Base-by-base conservation (phyloP, 2,888 invertebrate genomes). In the Tinea trinotella region DNA sequence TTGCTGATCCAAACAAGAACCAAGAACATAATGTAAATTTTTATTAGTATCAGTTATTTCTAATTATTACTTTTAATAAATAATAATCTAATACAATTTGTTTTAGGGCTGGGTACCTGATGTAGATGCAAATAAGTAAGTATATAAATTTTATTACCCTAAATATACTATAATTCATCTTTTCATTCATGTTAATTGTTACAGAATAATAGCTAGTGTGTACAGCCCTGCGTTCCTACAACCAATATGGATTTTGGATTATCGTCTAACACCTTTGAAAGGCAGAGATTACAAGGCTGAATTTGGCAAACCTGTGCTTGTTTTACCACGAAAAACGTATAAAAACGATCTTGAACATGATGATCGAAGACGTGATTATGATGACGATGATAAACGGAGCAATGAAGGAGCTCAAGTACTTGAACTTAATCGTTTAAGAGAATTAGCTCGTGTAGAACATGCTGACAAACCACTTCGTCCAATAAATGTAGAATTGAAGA, bases 241-340 rank as follows among this genome's bases (percentile, higher is more conserved):
- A 57, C 82, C 80, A 1, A 72, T 70, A 6, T 68, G 73, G 64
- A 61, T 76, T 34, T 61, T 84, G 13, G 83, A 84, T 70, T 84
- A 79, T 61, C 68, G 83, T 19, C 82, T 79, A 63, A 57, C 77
- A 50, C 80, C 77, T 61, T 68, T 76, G 0, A 82, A 80, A 0
- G 82, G 82, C 4, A 68, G 81, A 36, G 75, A 78, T 59, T 83
- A 80, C 65, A 69, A 71, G 0, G 72, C 78, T 2, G 71, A 77
- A 0, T 74, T 76, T 0, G 80, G 82, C 0, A 82, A 81, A 0
- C 80, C 81, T 56, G 66, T 78, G 56, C 64, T 83, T 10, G 79
- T 84, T 35, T 64, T 83, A 0, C 83, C 83, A 0, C 71, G 13
- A n/a, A n/a, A n/a, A n/a, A n/a, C n/a, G 20, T 6, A 9, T n/a